phyloP scores from a whole-genome alignment of 2,113 vertebrate genomes.

The Aix galericulata region DNA sequence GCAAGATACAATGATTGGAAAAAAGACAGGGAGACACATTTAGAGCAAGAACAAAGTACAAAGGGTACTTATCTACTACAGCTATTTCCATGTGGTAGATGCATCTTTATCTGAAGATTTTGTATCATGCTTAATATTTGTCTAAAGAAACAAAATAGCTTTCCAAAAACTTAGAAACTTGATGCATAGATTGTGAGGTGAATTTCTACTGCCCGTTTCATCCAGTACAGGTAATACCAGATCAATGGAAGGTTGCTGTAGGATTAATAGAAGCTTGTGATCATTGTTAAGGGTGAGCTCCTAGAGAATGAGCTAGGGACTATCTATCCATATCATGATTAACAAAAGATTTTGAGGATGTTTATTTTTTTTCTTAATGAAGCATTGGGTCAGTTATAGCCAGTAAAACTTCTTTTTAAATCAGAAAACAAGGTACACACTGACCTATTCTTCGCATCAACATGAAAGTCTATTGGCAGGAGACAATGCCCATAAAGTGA shows the following conservation, averaged over 20 bases:
- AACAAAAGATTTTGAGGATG: neutral
- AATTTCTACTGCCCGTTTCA: neutral
- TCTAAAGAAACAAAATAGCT: neutral
- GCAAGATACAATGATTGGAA: neutral
- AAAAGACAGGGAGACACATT: neutral
- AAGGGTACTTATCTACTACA: neutral
- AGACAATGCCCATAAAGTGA: neutral
- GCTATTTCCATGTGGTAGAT: neutral
- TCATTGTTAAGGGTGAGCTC: neutral
- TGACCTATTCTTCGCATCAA: neutral
- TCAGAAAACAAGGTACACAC: neutral
- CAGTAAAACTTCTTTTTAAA: neutral
- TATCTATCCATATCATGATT: neutral
- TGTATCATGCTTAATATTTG: neutral
- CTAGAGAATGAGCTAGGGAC: neutral
- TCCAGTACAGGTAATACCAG: neutral
- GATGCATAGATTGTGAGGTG: neutral
- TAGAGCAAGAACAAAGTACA: neutral
- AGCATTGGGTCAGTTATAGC: neutral
- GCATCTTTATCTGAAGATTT: slow-evolving; percentile 22
- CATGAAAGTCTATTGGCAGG: neutral
- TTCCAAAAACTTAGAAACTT: neutral
- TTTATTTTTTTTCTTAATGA: neutral
- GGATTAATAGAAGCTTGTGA: neutral
- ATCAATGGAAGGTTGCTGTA: neutral